Conservation (phyloP, 2,797 vertebrate species). For the Cuniculus paca region DNA sequence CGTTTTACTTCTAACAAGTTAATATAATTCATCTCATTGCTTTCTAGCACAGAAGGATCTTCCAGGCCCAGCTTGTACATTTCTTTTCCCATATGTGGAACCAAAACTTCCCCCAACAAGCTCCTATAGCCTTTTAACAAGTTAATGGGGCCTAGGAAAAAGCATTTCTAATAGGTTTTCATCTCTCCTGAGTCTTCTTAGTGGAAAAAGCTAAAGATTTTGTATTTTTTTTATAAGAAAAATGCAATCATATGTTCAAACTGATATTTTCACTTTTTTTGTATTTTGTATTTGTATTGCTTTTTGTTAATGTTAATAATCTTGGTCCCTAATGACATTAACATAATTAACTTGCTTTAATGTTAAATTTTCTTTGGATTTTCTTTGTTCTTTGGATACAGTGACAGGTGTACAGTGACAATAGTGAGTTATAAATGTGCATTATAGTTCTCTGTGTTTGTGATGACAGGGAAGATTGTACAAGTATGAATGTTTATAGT, state of each 20-base stretch:
- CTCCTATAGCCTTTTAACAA: background rate
- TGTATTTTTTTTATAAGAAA: background rate
- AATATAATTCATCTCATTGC: background rate
- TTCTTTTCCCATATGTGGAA: background rate
- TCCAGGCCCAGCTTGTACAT: background rate
- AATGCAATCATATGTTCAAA: background rate
- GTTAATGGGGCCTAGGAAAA: background rate
- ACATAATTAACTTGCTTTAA: background rate
- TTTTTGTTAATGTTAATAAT: conserved; percentile 23
- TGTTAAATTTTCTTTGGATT: background rate
- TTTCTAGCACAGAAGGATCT: background rate
- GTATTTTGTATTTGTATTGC: background rate
- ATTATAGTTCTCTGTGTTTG: conserved; percentile 31
- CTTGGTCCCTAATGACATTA: background rate
- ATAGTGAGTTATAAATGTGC: background rate
- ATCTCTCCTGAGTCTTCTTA: background rate
- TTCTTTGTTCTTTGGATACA: background rate
- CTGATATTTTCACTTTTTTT: background rate
- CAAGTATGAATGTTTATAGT: conserved; percentile 88
- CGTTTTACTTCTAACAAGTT: background rate
- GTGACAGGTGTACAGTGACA: background rate
- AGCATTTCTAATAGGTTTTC: background rate
- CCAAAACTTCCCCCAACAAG: background rate
- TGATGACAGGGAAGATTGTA: conserved; percentile 88
- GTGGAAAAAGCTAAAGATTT: background rate